Evolutionary conservation across 2,113 vertebrate species (phyloP).

Genomic region (Stomatorhinus ivindoensis): DNA sequence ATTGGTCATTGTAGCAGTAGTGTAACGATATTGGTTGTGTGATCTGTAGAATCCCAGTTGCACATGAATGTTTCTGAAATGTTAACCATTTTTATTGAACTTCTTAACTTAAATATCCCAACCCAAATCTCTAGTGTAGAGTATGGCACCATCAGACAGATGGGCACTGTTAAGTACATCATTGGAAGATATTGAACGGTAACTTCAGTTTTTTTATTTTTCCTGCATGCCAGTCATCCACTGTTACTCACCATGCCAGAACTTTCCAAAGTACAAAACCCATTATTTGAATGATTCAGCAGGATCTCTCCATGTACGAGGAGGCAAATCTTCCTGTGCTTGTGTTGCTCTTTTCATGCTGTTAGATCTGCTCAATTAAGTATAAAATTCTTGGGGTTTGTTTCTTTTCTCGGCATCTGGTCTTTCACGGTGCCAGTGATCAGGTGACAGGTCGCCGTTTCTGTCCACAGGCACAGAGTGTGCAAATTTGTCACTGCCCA

Average conservation of each 20-base stretch:
- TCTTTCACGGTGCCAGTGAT: not conserved
- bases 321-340: not conserved
- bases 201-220: not conserved
- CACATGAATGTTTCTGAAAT: not conserved
- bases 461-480: constrained; percentile 19
- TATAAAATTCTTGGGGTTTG: not conserved
- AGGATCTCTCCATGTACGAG: not conserved
- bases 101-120: not conserved
- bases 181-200: not conserved
- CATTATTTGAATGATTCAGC: not conserved
- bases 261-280: not conserved
- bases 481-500: constrained; percentile 24
- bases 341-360: not conserved
- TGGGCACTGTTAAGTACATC: not conserved
- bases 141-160: not conserved
- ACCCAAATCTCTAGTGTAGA: not conserved
- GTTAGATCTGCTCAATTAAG: not conserved
- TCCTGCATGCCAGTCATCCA: not conserved
- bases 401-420: not conserved
- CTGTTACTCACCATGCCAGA: not conserved
- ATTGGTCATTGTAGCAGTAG: not conserved
- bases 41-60: not conserved
- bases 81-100: not conserved
- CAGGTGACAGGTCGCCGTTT: not conserved
- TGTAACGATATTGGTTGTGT: not conserved